Base-by-base conservation (phyloP, 53 echinoderm and acorn worm genomes). In the Holothuria leucospilota region DNA sequence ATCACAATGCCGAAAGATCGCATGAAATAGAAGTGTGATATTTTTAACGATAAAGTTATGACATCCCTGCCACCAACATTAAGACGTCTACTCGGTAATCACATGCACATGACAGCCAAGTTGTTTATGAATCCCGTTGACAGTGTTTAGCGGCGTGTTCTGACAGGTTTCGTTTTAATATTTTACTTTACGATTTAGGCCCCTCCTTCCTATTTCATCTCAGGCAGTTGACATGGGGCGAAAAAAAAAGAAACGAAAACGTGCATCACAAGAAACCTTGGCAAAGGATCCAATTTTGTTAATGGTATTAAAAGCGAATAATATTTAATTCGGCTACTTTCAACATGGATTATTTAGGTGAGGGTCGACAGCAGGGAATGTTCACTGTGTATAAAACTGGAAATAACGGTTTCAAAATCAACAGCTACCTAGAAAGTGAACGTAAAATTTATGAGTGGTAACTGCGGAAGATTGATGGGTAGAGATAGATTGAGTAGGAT, bases 101-200 rank as follows among this genome's bases (percentile, higher is more conserved):
- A 80, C 80, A 80, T 80, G 80, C 80, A 80, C 80, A 80, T 80
- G 80, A 80, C 80, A 0, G 24, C 51, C 26, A 77, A 77, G 46
- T 77, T 77, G 77, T 77, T 77, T 77, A 49, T 49, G 42, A 49
- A 49, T 77, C 56, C 46, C n/a, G 28, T 52, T 29, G 23, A 78
- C 53, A 52, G 78, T 59, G 58, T 52, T 25, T 52, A 41, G 27
- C 52, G 46, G 28, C 78, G 29, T 78, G 78, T 52, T 78, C 59
- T 59, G 78, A 78, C 78, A 78, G 78, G 78, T 78, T 78, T 78
- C 78, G 78, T 59, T 78, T 78, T 78, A 78, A 78, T 27, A 13
- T 23, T 78, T 29, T 78, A 14, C 26, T 0, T 26, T 78, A 56
- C 78, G 52, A 78, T 29, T 52, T 59, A 52, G 29, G 56, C 56